Evolutionary conservation across 1,140 invertebrate species (phyloP), one percentile per base, ranked within the genome.

Genomic region (Cydia fagiglandana): DNA sequence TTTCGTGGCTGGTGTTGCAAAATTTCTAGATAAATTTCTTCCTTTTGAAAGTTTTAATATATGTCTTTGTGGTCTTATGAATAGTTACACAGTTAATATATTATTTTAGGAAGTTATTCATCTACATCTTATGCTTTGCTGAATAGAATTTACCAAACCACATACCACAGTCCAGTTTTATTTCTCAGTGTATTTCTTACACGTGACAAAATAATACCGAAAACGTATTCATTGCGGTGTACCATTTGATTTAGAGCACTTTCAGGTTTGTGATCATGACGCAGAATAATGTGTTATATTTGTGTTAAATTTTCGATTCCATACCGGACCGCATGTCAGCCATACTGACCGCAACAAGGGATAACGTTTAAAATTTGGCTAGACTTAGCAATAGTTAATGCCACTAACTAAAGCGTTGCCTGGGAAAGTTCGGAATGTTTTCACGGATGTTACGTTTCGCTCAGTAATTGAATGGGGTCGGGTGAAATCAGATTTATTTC

Each of bases 401-500:
- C 17, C 20, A 61, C 56, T 24, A 61, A 61, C 56, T 24, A 61
- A 61, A 61, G 7, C 10, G 17, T 24, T 24, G 56, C 56, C 56
- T 61, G 56, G 56, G 56, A 61, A 61, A 61, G 56, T 61, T 61
- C 75, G 76, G 73, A 80, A 82, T 76, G 74, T 73, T 50, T 74
- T 47, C 73, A 70, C 75, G 76, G 68, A 41, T 61, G 74, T 47
- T 74, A 74, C 68, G 53, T 74, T 74, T 17, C 73, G 66, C 68
- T 66, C 73, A 20, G 45, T 64, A 64, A 75, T 70, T 73, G 77
- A 53, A 77, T 78, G 70, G 66, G 75, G 75, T 66, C 50, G 74
- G 50, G 75, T 76, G 76, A 73, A 80, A 80, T 74, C 24, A 75
- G 78, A 80, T 82, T 81, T 77, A 78, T 76, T 78, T 73, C 53